Base-by-base conservation (phyloP, 1,140 invertebrate species). In the Lepidotrigona ventralis region DNA sequence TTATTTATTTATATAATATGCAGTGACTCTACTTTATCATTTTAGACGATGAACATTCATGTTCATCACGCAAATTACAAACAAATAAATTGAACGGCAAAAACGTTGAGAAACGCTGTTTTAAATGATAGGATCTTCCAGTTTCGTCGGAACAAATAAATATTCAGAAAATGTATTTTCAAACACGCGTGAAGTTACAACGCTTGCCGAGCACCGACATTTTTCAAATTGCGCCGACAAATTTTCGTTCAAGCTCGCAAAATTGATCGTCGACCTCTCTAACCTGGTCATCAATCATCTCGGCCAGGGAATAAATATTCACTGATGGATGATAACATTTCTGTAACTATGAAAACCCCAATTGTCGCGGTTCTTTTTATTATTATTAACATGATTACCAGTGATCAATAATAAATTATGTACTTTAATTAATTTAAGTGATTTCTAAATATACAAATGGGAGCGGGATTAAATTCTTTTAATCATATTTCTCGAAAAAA, bases 201-300 rank as follows among this genome's bases (percentile, higher is more conserved):
- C 26, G 19, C 39, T 51, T 69, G 6, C 21, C 58, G 23, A 39
- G 39, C 56, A 33, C 33, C 26, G 63, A 78, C 29, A 29, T 78
- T 78, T 77, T 77, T 66, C 60, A 77, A 66, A 77, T 76, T 60
- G 72, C 58, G 17, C 11, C 15, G 73, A 46, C 56, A 76, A 76
- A 76, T 76, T 60, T n/a, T 76, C 74, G 58, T 39, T 9, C 58
- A 21, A 46, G 58, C 74, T 64, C 5, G 74, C 51, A 78, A 54
- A 78, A 78, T 78, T 78, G 63, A 78, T 78, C 33, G 63, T 8
- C 26, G 1, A 1, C 26, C 63, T n/a, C 26, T 78, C 46, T 68
- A 68, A n/a, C 46, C 15, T 23, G 21, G 63, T n/a, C 63, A 78
- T 78, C 63, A 54, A 78, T 78, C 76, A 78, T 68, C 21, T 54